Conservation (phyloP, 2,888 invertebrate species). For the Aethes cnicana region DNA sequence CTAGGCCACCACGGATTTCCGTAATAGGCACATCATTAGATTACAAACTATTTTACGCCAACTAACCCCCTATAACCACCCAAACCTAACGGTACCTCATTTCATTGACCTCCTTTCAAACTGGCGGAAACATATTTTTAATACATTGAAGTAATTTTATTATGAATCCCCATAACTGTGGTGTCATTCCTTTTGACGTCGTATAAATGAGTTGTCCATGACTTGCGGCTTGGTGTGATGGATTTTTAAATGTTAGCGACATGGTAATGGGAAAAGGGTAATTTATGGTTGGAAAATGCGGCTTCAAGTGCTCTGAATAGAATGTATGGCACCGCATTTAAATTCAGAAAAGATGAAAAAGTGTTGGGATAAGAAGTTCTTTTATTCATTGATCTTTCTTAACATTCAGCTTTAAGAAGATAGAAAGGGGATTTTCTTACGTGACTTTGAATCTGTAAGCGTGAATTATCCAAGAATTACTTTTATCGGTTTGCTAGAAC, state of each 20-base stretch:
- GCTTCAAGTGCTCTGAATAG: constrained; percentile 26
- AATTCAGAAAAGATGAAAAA: constrained; percentile 27
- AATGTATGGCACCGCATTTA: constrained; percentile 16
- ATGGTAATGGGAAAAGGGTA: constrained; percentile 58
- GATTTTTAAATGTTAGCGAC: constrained; percentile 75
- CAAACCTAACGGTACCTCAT: no score
- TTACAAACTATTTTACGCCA: no score
- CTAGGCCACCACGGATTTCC: no score
- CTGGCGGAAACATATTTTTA: constrained; percentile 35
- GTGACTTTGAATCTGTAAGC: no score
- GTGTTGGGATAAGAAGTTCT: constrained; percentile 19
- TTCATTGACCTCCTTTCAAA: no score
- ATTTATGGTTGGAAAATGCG: constrained; percentile 55
- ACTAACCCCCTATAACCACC: background rate
- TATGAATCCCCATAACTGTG: constrained; percentile 68
- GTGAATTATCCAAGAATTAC: no score
- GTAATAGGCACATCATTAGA: no score
- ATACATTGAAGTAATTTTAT: constrained; percentile 70
- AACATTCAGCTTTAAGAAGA: no score
- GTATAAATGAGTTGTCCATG: constrained; percentile 71
- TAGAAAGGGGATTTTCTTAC: no score
- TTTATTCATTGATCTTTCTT: constrained; percentile 6
- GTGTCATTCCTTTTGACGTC: constrained; percentile 68
- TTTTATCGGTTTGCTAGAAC: no score
- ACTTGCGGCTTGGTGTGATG: constrained; percentile 71